phyloP scores from a whole-genome alignment of 2,797 vertebrate genomes.

The Decapterus maruadsi region DNA sequence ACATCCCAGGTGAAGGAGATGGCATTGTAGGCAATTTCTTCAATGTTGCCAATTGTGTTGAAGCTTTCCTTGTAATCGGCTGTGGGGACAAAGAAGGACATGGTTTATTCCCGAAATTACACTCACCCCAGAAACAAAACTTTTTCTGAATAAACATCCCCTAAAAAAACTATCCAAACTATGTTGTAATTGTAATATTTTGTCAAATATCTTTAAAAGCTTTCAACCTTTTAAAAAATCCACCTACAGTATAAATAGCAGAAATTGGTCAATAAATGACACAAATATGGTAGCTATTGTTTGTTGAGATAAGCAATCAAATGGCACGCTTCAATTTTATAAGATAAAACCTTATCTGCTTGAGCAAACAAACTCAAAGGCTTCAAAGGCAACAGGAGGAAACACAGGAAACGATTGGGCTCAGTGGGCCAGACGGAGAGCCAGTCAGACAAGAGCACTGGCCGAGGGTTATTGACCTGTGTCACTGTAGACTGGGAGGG shows the following conservation, averaged over 20 bases:
- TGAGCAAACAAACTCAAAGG: slow-evolving; percentile 75
- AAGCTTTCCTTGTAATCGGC: slow-evolving; percentile 99
- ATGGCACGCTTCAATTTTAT: slow-evolving; percentile 76
- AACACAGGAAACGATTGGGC: slow-evolving; percentile 51
- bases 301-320: slow-evolving; percentile 78
- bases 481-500: slow-evolving; percentile 29
- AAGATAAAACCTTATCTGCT: slow-evolving; percentile 82
- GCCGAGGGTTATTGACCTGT: slow-evolving; percentile 40
- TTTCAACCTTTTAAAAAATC: not conserved
- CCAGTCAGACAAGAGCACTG: slow-evolving; percentile 32
- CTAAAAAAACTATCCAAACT: not conserved
- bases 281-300: slow-evolving; percentile 63
- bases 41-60: slow-evolving; percentile 95
- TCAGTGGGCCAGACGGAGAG: slow-evolving; percentile 38
- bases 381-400: slow-evolving; percentile 78
- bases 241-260: not conserved
- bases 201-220: not conserved
- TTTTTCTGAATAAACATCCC: not conserved
- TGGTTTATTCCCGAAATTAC: not conserved
- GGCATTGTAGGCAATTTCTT: slow-evolving; percentile 98
- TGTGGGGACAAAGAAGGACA: slow-evolving; percentile 62
- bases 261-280: slow-evolving; percentile 54
- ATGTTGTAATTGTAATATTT: not conserved
- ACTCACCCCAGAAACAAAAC: not conserved
- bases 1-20: slow-evolving; percentile 98